Percentiles rank a stretch among this genome's conserved stretches.
Conservation (phyloP, 2,797 vertebrate genomes). For the Artibeus lituratus region DNA sequence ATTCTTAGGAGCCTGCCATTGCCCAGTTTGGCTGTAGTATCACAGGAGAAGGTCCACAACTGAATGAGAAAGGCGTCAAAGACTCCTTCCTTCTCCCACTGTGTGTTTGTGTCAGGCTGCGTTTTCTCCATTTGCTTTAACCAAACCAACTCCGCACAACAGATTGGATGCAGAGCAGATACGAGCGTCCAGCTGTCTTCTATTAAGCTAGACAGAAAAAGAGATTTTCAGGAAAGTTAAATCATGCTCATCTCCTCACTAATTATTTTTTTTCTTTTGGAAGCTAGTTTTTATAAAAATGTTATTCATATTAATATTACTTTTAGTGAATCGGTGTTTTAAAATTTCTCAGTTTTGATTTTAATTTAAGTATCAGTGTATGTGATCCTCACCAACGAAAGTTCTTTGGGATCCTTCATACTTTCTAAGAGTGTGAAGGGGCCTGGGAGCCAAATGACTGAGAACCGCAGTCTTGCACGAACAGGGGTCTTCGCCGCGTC, state of each 20-base stretch:
- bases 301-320: not conserved
- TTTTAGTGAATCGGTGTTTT: not conserved
- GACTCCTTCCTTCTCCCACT: not conserved
- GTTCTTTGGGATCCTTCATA: not conserved
- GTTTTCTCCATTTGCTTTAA: not conserved
- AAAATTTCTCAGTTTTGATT: not conserved
- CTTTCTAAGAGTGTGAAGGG: not conserved
- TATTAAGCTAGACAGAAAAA: not conserved
- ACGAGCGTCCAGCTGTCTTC: not conserved
- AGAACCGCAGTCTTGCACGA: no score
- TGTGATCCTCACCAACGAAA: not conserved
- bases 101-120: not conserved
- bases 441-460: not conserved
- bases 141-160: not conserved
- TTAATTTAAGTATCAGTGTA: not conserved
- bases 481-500: not conserved
- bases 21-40: not conserved
- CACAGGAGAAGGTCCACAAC: not conserved
- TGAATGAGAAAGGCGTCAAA: not conserved
- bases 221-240: not conserved
- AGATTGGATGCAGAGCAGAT: not conserved
- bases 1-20: not conserved
- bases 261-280: not conserved
- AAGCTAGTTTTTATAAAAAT: not conserved
- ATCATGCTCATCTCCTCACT: not conserved